Base-by-base conservation (phyloP, 2,797 vertebrate species). In the Alcedo atthis region DNA sequence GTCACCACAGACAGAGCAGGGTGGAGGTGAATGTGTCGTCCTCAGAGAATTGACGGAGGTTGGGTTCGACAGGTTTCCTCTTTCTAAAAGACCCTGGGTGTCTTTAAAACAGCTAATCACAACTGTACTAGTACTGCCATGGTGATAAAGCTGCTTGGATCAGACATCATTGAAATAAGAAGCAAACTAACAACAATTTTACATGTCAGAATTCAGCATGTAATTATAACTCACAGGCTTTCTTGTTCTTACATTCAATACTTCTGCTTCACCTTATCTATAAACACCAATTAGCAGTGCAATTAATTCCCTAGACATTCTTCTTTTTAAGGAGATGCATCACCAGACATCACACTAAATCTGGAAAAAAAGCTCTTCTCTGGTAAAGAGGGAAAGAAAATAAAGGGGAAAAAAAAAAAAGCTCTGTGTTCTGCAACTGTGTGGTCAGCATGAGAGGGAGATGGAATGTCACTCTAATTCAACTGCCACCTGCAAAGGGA, bases 211-310 rank as follows among this genome's bases (percentile, higher is more conserved):
- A 94, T 89, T 87, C 54, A 59, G 80, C 74, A 75, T 84, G 90
- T 85, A 76, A 79, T 86, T 92, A 25, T 46, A 82, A 94, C 77
- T 91, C 93, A 85, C 61, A 89, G 86, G 63, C 78, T 95, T 94
- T 85, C 91, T 93, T 94, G 92, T 93, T 94, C 93, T 94, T 96
- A 95, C 94, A 97, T 96, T 96, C 95, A 96, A 80, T 84, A 85
- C 78, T 92, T 93, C 85, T 96, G 95, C 86, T 92, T 94, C 61
- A 83, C 55, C 28, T 35, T 86, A 92, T 81, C 81, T 87, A 91
- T 90, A 85, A 92, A 81, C 82, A 82, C 87, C 91, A 78, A 78
- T 93, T 93, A 95, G 87, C 85, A 94, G 95, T 95, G 93, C 89
- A 96, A 94, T 93, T 93, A 83, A 94, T 90, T 94, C 86, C 85